A percentile compares a stretch with the other conserved stretches of the same genome.
Evolutionary conservation across 2,888 invertebrate genomes (phyloP).

Genomic region (Phorcus lineatus): DNA sequence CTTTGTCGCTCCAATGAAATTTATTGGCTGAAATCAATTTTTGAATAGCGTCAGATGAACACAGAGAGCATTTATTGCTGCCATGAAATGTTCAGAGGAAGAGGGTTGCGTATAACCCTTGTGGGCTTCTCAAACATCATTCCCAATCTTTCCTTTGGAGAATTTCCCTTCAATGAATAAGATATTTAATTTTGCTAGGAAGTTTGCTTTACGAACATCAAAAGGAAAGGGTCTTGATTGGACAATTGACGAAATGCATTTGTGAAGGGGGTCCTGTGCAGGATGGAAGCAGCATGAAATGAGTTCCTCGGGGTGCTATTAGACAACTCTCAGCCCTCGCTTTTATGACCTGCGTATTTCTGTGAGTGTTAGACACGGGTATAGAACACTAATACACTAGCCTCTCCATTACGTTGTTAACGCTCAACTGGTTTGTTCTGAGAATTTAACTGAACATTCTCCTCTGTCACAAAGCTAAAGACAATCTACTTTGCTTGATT

Average conservation of each 20-base stretch:
- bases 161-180: not conserved
- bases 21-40: conserved; percentile 5
- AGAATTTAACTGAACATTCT: no score
- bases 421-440: no score
- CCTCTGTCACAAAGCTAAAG: no score
- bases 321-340: not conserved
- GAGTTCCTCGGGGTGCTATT: not conserved
- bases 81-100: not conserved
- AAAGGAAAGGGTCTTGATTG: not conserved
- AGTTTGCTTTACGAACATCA: conserved; percentile 5
- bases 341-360: not conserved
- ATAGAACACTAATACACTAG: not conserved
- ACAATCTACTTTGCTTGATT: no score
- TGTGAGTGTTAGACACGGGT: not conserved
- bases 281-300: not conserved
- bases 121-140: not conserved
- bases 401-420: no score
- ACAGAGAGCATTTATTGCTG: not conserved
- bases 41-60: not conserved
- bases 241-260: not conserved
- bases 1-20: not conserved
- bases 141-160: not conserved
- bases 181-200: conserved; percentile 3
- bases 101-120: not conserved
- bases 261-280: not conserved